A percentile compares a stretch with the other conserved stretches of the same genome.
These are phyloP conservation scores for Lepeophtheirus salmonis DNA, from an alignment of 1,140 invertebrate genomes.

Conservation along the genomic window DNA sequence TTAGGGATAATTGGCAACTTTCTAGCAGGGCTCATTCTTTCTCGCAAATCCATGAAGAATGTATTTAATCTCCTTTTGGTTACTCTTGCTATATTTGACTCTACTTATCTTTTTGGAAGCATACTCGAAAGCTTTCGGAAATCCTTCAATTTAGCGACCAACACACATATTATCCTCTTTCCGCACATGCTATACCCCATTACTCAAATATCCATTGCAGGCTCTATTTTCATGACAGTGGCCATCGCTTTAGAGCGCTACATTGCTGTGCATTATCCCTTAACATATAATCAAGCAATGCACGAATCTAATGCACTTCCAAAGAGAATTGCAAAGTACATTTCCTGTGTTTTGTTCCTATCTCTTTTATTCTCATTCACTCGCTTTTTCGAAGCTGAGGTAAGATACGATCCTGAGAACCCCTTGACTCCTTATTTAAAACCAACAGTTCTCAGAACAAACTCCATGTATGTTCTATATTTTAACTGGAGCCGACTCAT, in stretches of 20 bases:
- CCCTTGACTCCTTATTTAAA: background rate
- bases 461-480: constrained; percentile 4
- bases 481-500: constrained; percentile 10
- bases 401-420: background rate
- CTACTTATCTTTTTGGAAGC: constrained; percentile 9
- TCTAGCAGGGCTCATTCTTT: background rate
- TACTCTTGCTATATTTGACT: constrained; percentile 6
- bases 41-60: constrained; percentile 8
- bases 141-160: background rate
- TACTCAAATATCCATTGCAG: constrained; percentile 8
- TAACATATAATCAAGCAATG: constrained; percentile 10
- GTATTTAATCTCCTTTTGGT: constrained; percentile 10
- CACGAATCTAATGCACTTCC: constrained; percentile 1
- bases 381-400: constrained; percentile 3
- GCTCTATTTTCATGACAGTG: constrained; percentile 18
- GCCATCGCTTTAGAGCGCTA: constrained; percentile 15
- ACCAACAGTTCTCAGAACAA: background rate
- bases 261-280: constrained; percentile 11
- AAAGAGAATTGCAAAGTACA: background rate
- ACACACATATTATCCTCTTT: constrained; percentile 4
- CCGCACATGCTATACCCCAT: constrained; percentile 16
- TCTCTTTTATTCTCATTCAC: background rate
- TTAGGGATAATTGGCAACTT: constrained; percentile 2
- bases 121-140: constrained; percentile 12
- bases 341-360: background rate